Evolutionary conservation across 2,888 invertebrate species (phyloP), one percentile per base, ranked within the genome.

Genomic region (Melinopterus prodromus): DNA sequence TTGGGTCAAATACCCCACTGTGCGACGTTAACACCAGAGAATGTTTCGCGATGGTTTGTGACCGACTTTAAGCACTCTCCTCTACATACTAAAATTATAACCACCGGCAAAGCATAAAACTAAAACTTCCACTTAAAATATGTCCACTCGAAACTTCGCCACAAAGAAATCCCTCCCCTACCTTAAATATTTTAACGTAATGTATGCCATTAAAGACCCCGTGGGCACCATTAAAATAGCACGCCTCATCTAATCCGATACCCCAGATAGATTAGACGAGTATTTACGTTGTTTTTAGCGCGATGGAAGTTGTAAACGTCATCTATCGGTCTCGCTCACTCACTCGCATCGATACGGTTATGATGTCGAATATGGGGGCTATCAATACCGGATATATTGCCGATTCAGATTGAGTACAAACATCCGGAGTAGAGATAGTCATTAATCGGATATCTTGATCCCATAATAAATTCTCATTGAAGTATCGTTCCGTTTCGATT

Each of bases 381-480:
- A 53, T 53, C 53, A 53, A 53, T 53, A 9, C 53, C 53, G 53
- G 74, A 74, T 35, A 74, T 74, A 74, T 74, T 74, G 74, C 35
- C 35, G 77, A 79, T 79, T 79, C 79, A 79, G 79, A 53, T 74
- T 77, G 80, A 76, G 81, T 80, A 80, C 77, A 81, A 80, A 81
- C 81, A 74, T 36, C 37, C 26, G 37, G 74, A 80, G 80, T 77
- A 78, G 70, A 77, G 70, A 77, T 70, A 37, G 74, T 80, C 80
- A 81, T 81, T 81, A 81, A 77, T 78, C 77, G 77, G 80, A 81
- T 80, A 78, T 79, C 77, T 36, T 77, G 79, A 76, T 76, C 78
- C 78, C 38, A 78, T 70, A 79, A 81, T 81, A 81, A 81, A 81
- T 81, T 77, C 78, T 80, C 77, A 80, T 81, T 77, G 74, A 81